phyloP scores from a whole-genome alignment of 1,140 invertebrate species.

The Aethina tumida region DNA sequence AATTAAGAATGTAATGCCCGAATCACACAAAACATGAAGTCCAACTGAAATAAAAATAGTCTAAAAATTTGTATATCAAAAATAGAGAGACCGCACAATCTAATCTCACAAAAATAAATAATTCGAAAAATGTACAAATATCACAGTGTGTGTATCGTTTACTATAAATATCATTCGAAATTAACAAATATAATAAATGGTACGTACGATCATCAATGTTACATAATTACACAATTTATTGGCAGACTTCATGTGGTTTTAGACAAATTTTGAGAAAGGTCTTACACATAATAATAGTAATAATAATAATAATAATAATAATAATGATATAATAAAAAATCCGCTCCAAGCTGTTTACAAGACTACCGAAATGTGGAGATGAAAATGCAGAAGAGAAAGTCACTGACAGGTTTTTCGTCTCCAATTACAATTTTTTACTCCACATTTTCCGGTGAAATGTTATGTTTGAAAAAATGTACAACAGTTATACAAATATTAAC shows the following conservation, averaged over 20 bases:
- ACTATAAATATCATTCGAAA: slow-evolving; percentile 3
- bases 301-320: no score
- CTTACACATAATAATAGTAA: no score
- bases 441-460: background rate
- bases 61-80: slow-evolving; percentile 22
- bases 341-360: slow-evolving; percentile 7
- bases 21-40: slow-evolving; percentile 12
- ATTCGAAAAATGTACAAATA: slow-evolving; percentile 26
- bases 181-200: no score
- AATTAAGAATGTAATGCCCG: slow-evolving; percentile 3
- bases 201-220: slow-evolving; percentile 1
- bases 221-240: slow-evolving; percentile 4
- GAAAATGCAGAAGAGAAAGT: slow-evolving; percentile 6
- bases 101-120: slow-evolving; percentile 21
- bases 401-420: slow-evolving; percentile 1
- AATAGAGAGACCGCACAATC: slow-evolving; percentile 20
- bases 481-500: slow-evolving; percentile 1
- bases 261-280: no score
- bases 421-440: background rate
- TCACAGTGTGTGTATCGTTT: slow-evolving; percentile 22
- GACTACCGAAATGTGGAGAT: slow-evolving; percentile 9
- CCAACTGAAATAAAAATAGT: slow-evolving; percentile 16
- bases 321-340: no score
- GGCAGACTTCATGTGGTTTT: slow-evolving; percentile 4
- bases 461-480: background rate